Conservation (phyloP, 2,888 invertebrate species). For the Nemotelus nigrinus region DNA sequence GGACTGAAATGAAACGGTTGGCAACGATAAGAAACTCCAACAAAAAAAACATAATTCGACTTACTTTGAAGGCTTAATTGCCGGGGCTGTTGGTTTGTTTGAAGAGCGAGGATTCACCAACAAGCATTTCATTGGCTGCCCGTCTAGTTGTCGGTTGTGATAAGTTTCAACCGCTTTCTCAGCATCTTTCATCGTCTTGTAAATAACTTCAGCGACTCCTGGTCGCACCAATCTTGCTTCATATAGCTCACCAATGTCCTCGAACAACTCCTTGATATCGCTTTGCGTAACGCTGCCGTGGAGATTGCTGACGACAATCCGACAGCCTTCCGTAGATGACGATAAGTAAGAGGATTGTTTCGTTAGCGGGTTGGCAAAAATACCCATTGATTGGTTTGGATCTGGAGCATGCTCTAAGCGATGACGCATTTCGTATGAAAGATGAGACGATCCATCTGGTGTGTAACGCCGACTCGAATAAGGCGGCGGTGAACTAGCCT, state of each 20-base stretch:
- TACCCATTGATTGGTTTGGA: constrained; percentile 62
- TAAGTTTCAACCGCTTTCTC: constrained; percentile 91
- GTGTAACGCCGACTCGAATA: constrained; percentile 56
- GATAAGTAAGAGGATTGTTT: constrained; percentile 38
- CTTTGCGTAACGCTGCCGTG: constrained; percentile 87
- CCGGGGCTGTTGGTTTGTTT: constrained; percentile 68
- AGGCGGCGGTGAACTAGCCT: constrained; percentile 54
- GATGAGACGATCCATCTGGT: constrained; percentile 58
- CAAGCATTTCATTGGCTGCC: constrained; percentile 92
- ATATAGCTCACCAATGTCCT: constrained; percentile 87
- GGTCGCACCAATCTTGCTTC: constrained; percentile 85
- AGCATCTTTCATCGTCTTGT: constrained; percentile 85
- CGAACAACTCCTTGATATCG: constrained; percentile 93
- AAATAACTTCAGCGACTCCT: constrained; percentile 92
- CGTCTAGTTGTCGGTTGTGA: constrained; percentile 92
- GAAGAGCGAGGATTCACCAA: constrained; percentile 80
- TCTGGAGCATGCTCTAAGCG: constrained; percentile 62
- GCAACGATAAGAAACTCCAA: neutral
- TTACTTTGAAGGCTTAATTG: constrained; percentile 58
- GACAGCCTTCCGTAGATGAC: constrained; percentile 69
- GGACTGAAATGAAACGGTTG: constrained; percentile 52
- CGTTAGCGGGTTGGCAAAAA: constrained; percentile 59
- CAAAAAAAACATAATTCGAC: constrained; percentile 2
- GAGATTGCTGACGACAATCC: constrained; percentile 91
- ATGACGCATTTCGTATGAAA: constrained; percentile 62